Evolutionary conservation across 2,888 invertebrate species (phyloP).

Genomic region (Morpho achilles): DNA sequence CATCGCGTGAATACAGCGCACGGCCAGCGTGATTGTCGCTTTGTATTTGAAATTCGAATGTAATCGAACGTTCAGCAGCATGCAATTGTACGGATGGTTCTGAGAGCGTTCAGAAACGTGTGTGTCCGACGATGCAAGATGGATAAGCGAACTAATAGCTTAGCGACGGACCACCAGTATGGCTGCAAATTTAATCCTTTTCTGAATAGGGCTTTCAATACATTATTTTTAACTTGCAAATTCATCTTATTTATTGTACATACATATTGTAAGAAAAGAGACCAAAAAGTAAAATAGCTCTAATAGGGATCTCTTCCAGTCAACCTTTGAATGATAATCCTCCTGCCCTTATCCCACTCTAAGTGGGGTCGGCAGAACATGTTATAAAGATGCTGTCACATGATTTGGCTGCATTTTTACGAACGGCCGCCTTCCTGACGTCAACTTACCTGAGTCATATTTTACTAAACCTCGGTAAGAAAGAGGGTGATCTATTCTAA

Average conservation of each 20-base stretch:
- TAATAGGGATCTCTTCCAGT: no score
- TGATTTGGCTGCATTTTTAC: no score
- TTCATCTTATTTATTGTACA: neutral
- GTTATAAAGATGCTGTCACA: no score
- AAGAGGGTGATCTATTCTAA: no score
- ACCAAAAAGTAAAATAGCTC: no score
- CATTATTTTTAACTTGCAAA: neutral
- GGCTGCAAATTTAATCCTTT: constrained; percentile 1
- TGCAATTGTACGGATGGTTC: constrained; percentile 11
- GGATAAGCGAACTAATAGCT: constrained; percentile 14
- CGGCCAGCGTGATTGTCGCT: neutral
- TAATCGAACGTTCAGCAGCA: constrained; percentile 11
- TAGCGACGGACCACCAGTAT: constrained; percentile 9
- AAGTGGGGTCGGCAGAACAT: no score
- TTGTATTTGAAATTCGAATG: constrained; percentile 12
- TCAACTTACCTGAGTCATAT: no score
- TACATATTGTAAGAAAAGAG: no score
- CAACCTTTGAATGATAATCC: no score
- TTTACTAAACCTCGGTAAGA: no score
- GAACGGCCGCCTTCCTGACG: no score
- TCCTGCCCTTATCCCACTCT: no score
- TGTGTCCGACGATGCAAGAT: constrained; percentile 14
- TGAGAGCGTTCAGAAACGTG: constrained; percentile 11
- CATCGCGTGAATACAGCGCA: constrained; percentile 6
- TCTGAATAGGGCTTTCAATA: neutral